phyloP scores from a whole-genome alignment of 2,888 invertebrate genomes.

The Ramazzottius varieornatus region DNA sequence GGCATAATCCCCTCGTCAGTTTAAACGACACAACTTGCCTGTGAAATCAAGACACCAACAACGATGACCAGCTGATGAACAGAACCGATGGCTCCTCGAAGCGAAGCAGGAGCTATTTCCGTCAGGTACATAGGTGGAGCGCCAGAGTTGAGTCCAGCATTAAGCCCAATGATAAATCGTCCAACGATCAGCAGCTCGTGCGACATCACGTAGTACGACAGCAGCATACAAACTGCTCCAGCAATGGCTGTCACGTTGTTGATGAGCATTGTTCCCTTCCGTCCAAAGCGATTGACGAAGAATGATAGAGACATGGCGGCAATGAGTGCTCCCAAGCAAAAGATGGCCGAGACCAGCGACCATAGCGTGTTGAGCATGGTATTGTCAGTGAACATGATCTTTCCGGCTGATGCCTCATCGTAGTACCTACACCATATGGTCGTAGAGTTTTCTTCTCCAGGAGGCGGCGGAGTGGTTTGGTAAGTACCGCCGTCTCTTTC shows the following conservation, averaged over 20 bases:
- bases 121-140: slow-evolving; percentile 25
- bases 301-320: background rate
- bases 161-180: slow-evolving; percentile 51
- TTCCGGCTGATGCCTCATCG: background rate
- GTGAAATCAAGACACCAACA: slow-evolving; percentile 21
- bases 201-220: slow-evolving; percentile 27
- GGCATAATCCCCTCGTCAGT: too few relatives aligned
- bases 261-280: slow-evolving; percentile 47
- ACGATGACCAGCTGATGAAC: slow-evolving; percentile 25
- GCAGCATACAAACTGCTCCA: slow-evolving; percentile 36
- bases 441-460: background rate
- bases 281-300: background rate
- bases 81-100: slow-evolving; percentile 24
- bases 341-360: background rate
- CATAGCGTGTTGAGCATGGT: background rate
- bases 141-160: slow-evolving; percentile 30
- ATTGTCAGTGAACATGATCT: background rate
- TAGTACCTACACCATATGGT: background rate
- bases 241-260: slow-evolving; percentile 49
- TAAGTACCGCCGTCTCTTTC: background rate
- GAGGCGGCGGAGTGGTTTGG: too few relatives aligned
- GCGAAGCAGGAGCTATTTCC: slow-evolving; percentile 23
- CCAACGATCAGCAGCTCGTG: slow-evolving; percentile 51
- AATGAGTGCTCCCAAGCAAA: background rate
- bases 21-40: too few relatives aligned